A percentile compares a stretch with the other conserved stretches of the same genome.
Conservation (phyloP, 2,888 invertebrate species). For the Tetrapedia diversipes region DNA sequence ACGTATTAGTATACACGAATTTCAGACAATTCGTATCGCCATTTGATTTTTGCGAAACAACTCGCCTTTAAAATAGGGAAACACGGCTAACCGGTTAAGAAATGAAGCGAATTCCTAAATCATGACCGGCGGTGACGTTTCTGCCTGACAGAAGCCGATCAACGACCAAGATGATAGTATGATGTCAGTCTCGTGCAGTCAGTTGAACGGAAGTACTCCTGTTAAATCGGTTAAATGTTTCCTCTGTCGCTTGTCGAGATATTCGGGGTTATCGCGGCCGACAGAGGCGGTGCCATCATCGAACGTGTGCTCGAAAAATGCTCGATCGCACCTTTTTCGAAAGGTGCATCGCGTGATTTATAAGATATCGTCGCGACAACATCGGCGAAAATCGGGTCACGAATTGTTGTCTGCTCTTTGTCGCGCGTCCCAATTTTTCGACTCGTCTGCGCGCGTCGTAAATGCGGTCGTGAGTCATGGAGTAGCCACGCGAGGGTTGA, state of each 20-base stretch:
- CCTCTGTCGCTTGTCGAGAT: constrained; percentile 42
- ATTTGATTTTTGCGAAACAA: too few relatives aligned
- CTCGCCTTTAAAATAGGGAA: too few relatives aligned
- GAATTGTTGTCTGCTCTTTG: constrained; percentile 54
- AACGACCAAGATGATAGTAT: constrained; percentile 38
- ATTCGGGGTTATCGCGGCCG: constrained; percentile 41
- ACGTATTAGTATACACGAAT: too few relatives aligned
- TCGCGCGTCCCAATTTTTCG: constrained; percentile 62
- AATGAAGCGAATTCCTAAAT: constrained; percentile 27
- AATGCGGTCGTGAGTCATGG: constrained; percentile 56
- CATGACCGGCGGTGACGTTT: constrained; percentile 11
- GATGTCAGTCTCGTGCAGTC: constrained; percentile 35
- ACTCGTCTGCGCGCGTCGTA: constrained; percentile 23
- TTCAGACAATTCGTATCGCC: too few relatives aligned
- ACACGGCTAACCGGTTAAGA: too few relatives aligned
- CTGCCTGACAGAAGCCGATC: constrained; percentile 33
- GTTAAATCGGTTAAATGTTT: constrained; percentile 62
- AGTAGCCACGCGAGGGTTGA: constrained; percentile 3
- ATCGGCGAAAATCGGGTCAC: constrained; percentile 51
- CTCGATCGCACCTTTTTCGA: background rate
- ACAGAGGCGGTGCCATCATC: constrained; percentile 36
- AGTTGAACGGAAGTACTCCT: constrained; percentile 56
- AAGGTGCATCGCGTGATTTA: constrained; percentile 29
- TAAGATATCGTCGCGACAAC: constrained; percentile 7
- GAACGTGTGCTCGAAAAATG: constrained; percentile 31